A percentile compares a stretch with the other conserved stretches of the same genome.
Conservation (phyloP, 2,797 vertebrate species). For the Macropodus opercularis region DNA sequence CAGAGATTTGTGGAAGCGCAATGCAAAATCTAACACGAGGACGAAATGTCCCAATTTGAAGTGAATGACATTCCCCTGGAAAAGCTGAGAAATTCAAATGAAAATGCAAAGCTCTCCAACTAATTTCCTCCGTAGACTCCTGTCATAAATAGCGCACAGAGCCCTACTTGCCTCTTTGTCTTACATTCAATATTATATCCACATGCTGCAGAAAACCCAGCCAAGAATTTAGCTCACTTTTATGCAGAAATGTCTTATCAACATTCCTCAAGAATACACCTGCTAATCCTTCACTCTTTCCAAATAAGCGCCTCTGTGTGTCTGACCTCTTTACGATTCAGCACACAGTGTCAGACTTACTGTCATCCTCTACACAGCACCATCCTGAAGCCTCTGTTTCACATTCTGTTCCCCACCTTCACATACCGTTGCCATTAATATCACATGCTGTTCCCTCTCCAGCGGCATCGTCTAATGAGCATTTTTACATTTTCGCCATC, state of each 20-base stretch:
- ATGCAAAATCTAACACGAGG: slow-evolving; percentile 33
- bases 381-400: slow-evolving; percentile 47
- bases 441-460: slow-evolving; percentile 8
- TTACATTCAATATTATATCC: slow-evolving; percentile 65
- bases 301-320: slow-evolving; percentile 44
- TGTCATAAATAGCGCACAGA: slow-evolving; percentile 61
- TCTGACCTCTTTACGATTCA: slow-evolving; percentile 60
- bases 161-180: slow-evolving; percentile 61
- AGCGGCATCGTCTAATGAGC: slow-evolving; percentile 21
- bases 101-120: slow-evolving; percentile 53
- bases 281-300: slow-evolving; percentile 64
- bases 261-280: slow-evolving; percentile 70
- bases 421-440: slow-evolving; percentile 37
- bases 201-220: slow-evolving; percentile 51
- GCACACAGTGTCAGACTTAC: slow-evolving; percentile 60
- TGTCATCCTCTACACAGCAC: slow-evolving; percentile 48
- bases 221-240: slow-evolving; percentile 58
- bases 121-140: slow-evolving; percentile 65
- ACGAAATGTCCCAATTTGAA: slow-evolving; percentile 53
- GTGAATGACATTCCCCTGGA: slow-evolving; percentile 38
- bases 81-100: slow-evolving; percentile 58
- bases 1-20: slow-evolving; percentile 43
- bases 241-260: slow-evolving; percentile 62
- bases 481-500: slow-evolving; percentile 16
- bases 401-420: slow-evolving; percentile 48